Percentiles rank a stretch among this genome's conserved stretches.
phyloP scores from a whole-genome alignment of 2,888 invertebrate genomes.

The Caenorhabditis sp. region DNA sequence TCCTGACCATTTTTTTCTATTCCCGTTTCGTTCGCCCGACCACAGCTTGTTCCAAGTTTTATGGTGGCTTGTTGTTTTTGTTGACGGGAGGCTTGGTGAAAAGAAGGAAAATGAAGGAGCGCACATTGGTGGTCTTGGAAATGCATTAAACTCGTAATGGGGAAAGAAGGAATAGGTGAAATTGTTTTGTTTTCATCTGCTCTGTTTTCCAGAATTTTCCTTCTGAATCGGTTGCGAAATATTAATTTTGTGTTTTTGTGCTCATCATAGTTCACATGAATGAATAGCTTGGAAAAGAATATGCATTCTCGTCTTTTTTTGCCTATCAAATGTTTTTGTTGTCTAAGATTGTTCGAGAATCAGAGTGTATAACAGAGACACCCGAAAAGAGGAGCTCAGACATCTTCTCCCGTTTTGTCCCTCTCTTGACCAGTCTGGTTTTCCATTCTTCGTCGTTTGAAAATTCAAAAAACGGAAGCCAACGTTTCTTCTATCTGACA shows the following conservation, averaged over 20 bases:
- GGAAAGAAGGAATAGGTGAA: conserved; percentile 30
- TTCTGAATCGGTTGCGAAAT: conserved; percentile 55
- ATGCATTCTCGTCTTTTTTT: conserved; percentile 25
- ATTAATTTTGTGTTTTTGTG: conserved; percentile 23
- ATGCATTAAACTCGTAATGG: conserved; percentile 41
- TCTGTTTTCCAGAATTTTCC: not conserved
- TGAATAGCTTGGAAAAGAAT: conserved; percentile 9
- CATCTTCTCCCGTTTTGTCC: conserved; percentile 25
- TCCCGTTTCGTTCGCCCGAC: not conserved
- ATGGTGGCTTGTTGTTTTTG: conserved; percentile 56
- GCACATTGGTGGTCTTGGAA: conserved; percentile 31
- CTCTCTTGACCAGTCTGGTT: conserved; percentile 56
- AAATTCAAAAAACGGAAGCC: conserved; percentile 37
- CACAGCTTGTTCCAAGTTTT: conserved; percentile 47
- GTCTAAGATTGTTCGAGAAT: conserved; percentile 25
- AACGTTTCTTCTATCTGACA: conserved; percentile 1
- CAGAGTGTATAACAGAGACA: conserved; percentile 28
- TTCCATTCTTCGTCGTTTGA: conserved; percentile 18
- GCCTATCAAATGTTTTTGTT: conserved; percentile 27
- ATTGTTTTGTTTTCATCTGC: conserved; percentile 35
- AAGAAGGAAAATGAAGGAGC: conserved; percentile 3
- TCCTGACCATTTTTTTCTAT: conserved; percentile 14
- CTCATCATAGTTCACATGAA: conserved; percentile 33
- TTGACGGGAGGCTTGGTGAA: conserved; percentile 37
- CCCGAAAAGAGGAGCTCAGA: conserved; percentile 43